Base-by-base conservation (phyloP, 2,888 invertebrate genomes). In the Rhagophthalmus giganteus region DNA sequence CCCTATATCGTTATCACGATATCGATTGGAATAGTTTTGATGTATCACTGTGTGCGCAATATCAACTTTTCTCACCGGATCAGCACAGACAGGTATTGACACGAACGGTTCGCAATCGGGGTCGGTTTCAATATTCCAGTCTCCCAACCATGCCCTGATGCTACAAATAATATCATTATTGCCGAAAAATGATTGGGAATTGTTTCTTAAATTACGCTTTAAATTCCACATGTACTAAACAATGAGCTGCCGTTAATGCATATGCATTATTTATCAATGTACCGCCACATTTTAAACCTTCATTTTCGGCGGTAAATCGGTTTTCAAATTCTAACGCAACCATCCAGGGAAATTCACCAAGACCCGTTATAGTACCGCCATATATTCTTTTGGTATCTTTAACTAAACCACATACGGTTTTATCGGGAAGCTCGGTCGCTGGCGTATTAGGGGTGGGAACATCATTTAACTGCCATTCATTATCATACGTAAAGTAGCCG, bases 311-410 rank as follows among this genome's bases (percentile, higher is more conserved):
- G 7, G 14, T 38, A 24, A 46, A 34, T 45, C 16, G 34, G 3
- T 39, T 25, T 26, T 64, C 67, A 59, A 77, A 76, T 49, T 75
- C 75, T 13, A 78, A 66, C 1, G 76, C 58, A 0, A 63, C 69
- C 48, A 74, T 53, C 77, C 77, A 78, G 0, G 78, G 78, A 56
- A 72, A 75, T 49, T 77, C 71, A 46, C 74, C 74, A 9, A 78
- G 62, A 0, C 55, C 52, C 5, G 76, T 70, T 8, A 54, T 62
- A 11, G 61, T 51, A 1, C 72, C 72, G 4, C 64, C 66, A 24
- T 58, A 2, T 15, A 50, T 25, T 26, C 37, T 5, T 1, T 31
- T 2, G 9, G 15, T 8, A 11, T 9, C 11, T 28, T 25, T 45
- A 11, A 44, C 27, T 3, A 50, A 15, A 11, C 50, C 50, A 33